phyloP scores from a whole-genome alignment of 2,888 invertebrate species.

The Leucophora obtusa region DNA sequence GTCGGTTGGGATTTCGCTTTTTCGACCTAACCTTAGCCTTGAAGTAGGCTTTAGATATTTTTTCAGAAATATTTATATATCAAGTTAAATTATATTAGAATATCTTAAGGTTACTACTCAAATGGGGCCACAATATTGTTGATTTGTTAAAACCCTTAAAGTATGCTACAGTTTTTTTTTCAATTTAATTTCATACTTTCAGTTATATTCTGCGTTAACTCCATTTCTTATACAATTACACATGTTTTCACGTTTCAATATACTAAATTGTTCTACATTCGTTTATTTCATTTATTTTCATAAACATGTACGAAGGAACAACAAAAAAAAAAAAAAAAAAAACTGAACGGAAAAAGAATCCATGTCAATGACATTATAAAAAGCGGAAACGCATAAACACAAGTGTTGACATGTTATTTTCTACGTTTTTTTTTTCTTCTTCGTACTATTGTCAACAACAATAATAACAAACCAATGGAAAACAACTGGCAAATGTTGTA shows the following conservation, averaged over 20 bases:
- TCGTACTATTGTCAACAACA: constrained; percentile 59
- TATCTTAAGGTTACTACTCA: neutral
- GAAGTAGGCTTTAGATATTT: too few species aligned
- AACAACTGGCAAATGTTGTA: neutral
- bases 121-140: neutral
- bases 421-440: neutral
- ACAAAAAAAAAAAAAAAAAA: too few species aligned
- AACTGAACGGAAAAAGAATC: constrained; percentile 60
- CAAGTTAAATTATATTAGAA: too few species aligned
- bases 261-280: neutral
- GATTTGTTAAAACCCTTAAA: neutral
- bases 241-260: neutral
- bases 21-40: too few species aligned
- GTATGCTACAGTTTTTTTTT: neutral
- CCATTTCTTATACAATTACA: neutral
- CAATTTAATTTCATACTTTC: neutral
- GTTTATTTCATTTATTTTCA: constrained; percentile 1
- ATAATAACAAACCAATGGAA: constrained; percentile 7
- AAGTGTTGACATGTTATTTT: constrained; percentile 74
- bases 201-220: neutral
- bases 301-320: constrained; percentile 13
- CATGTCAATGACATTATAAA: constrained; percentile 76
- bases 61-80: too few species aligned
- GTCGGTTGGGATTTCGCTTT: too few species aligned
- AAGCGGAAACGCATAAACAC: constrained; percentile 77